Conservation (phyloP, 1,140 invertebrate genomes). For the Ladona fulva region DNA sequence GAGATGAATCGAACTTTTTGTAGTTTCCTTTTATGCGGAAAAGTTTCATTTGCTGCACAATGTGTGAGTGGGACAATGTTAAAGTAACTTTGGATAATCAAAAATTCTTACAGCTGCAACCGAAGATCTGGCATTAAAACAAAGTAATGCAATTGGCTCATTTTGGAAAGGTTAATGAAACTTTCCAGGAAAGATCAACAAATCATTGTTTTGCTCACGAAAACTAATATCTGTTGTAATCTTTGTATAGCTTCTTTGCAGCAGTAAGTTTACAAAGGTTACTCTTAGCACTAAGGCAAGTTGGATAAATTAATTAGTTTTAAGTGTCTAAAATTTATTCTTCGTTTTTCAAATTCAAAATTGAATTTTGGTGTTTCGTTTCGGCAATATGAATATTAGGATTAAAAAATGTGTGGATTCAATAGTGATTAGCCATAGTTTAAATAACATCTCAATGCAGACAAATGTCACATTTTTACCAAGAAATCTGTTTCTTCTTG, state of each 20-base stretch:
- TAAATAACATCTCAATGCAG: background rate
- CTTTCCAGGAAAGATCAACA: background rate
- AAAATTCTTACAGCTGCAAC: background rate
- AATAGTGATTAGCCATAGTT: background rate
- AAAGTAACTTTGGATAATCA: background rate
- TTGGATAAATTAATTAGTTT: slow-evolving; percentile 4
- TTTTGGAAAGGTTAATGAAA: background rate
- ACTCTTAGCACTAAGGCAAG: background rate
- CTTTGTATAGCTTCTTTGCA: slow-evolving; percentile 9
- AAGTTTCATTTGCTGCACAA: slow-evolving; percentile 9
- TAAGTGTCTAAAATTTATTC: slow-evolving; percentile 3
- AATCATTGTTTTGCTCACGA: slow-evolving; percentile 4
- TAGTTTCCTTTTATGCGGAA: slow-evolving; percentile 5
- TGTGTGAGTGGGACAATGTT: slow-evolving; percentile 8
- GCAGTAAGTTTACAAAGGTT: slow-evolving; percentile 9
- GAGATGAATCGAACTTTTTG: background rate
- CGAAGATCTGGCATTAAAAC: background rate
- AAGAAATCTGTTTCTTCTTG: slow-evolving; percentile 1
- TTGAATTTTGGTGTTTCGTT: slow-evolving; percentile 1
- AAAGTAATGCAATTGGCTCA: background rate
- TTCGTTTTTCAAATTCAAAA: background rate
- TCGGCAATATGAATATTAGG: slow-evolving; percentile 3
- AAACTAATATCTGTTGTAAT: background rate
- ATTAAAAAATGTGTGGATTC: background rate
- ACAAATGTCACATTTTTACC: background rate